These are phyloP conservation scores for Alviniconcha strummeri DNA, from an alignment of 2,888 invertebrate species.

Conservation along the genomic window DNA sequence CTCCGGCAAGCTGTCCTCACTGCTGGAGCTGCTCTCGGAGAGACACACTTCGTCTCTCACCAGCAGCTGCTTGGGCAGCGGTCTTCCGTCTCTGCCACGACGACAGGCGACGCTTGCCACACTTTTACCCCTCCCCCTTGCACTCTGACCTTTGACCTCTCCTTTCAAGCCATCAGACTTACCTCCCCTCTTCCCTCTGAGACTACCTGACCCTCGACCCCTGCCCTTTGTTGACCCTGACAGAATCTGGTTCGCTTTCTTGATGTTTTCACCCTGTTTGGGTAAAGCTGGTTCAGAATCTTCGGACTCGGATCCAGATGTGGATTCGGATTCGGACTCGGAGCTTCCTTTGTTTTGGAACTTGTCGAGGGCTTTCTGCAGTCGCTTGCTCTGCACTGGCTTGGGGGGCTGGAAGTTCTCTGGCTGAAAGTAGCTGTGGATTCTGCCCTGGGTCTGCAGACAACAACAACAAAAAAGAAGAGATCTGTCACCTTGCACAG, in stretches of 20 bases:
- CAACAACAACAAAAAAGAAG: constrained; percentile 7
- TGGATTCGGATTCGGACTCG: not conserved
- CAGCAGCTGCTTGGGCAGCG: constrained; percentile 4
- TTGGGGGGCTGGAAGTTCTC: constrained; percentile 45
- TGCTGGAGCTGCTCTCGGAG: constrained; percentile 53
- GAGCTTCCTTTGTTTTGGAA: not conserved
- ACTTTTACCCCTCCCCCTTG: constrained; percentile 27
- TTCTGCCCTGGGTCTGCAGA: constrained; percentile 49
- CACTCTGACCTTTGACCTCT: constrained; percentile 12
- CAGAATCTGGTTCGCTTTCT: constrained; percentile 39
- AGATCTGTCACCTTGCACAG: not conserved
- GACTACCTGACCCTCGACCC: constrained; percentile 27
- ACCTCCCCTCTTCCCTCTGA: not conserved
- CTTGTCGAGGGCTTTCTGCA: constrained; percentile 43
- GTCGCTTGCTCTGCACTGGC: constrained; percentile 46
- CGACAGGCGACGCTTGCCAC: not conserved
- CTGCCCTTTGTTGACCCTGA: constrained; percentile 13
- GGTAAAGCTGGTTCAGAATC: not conserved
- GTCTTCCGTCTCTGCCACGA: too few relatives aligned
- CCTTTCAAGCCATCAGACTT: not conserved
- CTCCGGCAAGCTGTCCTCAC: not conserved
- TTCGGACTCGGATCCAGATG: not conserved
- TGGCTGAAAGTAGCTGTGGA: constrained; percentile 51
- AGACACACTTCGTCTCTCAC: constrained; percentile 45
- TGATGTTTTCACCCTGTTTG: constrained; percentile 25